Base-by-base conservation (phyloP, 2,888 invertebrate genomes). In the Elegia similella region DNA sequence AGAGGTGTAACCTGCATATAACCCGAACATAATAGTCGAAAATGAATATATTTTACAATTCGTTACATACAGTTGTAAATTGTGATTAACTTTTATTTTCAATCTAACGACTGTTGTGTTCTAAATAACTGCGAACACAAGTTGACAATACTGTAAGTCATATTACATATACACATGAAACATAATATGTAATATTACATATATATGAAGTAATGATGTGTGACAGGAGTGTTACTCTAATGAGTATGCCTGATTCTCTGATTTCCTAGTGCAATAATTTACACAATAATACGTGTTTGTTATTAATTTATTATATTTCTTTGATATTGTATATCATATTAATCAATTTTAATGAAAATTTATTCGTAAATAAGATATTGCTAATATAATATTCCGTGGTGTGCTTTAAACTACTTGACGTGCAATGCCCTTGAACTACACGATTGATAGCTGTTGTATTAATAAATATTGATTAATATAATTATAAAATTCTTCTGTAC, bases 401-500 rank as follows among this genome's bases (percentile, higher is more conserved):
- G 29, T 56, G 38, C 42, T 8, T 60, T 46, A 13, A 59, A 53
- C 15, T 7, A n/a, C 30, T 52, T 17, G n/a, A 42, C 16, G 55
- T 48, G 55, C 44, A 64, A 65, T 66, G 69, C 69, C 69, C 69
- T 69, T 64, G 15, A 60, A 61, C 58, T 68, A 67, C 64, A 63
- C 65, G 63, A 68, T 69, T 71, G 68, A 66, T 72, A 64, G 54
- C 63, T 64, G 59, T 70, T 72, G 59, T 66, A 66, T 70, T 63
- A 60, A 70, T 67, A 70, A 52, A 38, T 52, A 50, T 65, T 23
- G 23, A 23, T 23, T 23, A 23, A 61, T 60, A 59, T 52, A 65
- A 68, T 58, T 68, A 62, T 71, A 70, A 76, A 73, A 69, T 62
- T 75, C 58, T 69, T 68, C 62, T 70, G 69, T 72, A 69, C 65